Evolutionary conservation across 1,140 invertebrate species (phyloP), one percentile per base, ranked within the genome.

Genomic region (Druon quercuslanigerum): DNA sequence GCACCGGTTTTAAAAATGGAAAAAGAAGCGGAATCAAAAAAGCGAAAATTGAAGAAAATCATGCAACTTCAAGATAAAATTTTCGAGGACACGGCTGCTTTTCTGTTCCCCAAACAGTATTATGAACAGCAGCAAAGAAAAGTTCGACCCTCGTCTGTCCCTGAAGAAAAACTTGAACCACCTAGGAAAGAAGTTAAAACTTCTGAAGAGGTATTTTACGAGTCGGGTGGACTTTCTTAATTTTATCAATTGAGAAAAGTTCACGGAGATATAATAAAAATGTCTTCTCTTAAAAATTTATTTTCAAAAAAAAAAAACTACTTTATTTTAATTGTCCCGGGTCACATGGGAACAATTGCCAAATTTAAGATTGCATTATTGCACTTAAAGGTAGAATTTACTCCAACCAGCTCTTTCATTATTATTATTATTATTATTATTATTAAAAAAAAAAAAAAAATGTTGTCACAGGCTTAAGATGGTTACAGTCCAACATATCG

Each of bases 1-100:
- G 87, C 85, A 14, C 92, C 92, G 2, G 54, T 92, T 54, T 74
- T 90, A 16, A 88, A 86, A 74, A 76, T 92, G 40, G 87, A 91
- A 20, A 83, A 88, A 57, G 91, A 92, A 46, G 87, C 86, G 2
- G 81, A 82, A 14, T 82, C 78, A 25, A 92, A 92, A 51, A 89
- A 89, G 17, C 74, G 83, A 46, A 90, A 89, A 75, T 83, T 87
- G 14, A 75, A 71, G 6, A 76, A 85, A 25, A 83, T 84, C 6
- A 50, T 90, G 73, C 77, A 79, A 20, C 73, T 79, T 14, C 82
- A 83, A 20, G 83, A 86, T 16, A 80, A 70, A 20, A 85, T 87
- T 72, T 90, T 90, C 70, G 78, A 87, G 54, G 85, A 88, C 14
- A 83, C 81, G 14, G 50, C 86, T 14, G 75, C 40, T 19, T 73